These are phyloP conservation scores for Acleris cristana DNA, from an alignment of 2,888 invertebrate genomes.

Conservation along the genomic window DNA sequence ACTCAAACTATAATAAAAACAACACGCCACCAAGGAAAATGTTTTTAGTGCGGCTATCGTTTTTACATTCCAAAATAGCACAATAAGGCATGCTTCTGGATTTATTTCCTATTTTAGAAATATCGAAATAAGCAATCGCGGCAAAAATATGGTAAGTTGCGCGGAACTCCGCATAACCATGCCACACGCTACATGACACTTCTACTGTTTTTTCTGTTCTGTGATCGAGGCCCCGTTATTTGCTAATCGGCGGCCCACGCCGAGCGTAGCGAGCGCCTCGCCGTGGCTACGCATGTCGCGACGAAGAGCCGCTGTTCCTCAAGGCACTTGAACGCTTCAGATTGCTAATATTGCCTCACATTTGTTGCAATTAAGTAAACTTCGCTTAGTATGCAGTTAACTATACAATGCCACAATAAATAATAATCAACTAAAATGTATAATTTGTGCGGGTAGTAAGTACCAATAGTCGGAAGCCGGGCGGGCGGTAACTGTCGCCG, in stretches of 20 bases:
- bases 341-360: slow-evolving; percentile 37
- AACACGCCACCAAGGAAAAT: too few species aligned
- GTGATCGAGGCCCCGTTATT: slow-evolving; percentile 2
- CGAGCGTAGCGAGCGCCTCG: neutral
- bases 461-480: slow-evolving; percentile 33
- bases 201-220: too few species aligned
- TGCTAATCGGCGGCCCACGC: too few species aligned
- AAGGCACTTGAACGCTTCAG: slow-evolving; percentile 38
- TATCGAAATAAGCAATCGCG: too few species aligned
- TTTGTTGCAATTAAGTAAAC: slow-evolving; percentile 72
- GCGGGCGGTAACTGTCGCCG: slow-evolving; percentile 67
- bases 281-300: slow-evolving; percentile 1
- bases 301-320: slow-evolving; percentile 42
- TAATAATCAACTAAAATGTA: slow-evolving; percentile 61
- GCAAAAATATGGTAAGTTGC: too few species aligned
- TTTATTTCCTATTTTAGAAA: too few species aligned
- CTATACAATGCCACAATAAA: slow-evolving; percentile 68
- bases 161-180: too few species aligned
- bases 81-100: too few species aligned
- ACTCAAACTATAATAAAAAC: too few species aligned
- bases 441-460: slow-evolving; percentile 77
- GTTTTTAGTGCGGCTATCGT: too few species aligned
- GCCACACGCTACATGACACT: too few species aligned
- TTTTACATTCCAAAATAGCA: too few species aligned
- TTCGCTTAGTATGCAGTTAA: slow-evolving; percentile 64